Evolutionary conservation across 2,888 invertebrate genomes (phyloP), one percentile per base, ranked within the genome.

Genomic region (Standfussiana lucernea): DNA sequence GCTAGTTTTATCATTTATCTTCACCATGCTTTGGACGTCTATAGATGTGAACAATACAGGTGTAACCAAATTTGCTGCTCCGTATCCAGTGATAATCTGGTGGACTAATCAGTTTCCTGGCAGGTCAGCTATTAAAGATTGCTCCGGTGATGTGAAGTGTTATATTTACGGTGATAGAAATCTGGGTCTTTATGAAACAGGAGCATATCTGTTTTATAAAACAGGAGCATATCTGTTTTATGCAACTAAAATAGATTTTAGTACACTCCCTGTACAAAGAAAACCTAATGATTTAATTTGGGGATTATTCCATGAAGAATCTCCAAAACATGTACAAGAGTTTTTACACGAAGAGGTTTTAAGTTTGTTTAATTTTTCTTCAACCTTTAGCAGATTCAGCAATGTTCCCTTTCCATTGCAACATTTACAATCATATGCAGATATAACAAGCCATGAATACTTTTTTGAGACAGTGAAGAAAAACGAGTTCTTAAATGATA

Each of bases 301-400:
- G 99, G 98, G 97, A 0, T 91, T 99, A 67, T 97, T 98, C 73
- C 99, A 99, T 91, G 99, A 99, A 94, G 99, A 99, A 95, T 99
- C 99, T 0, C 99, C 99, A 0, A 98, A 98, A 92, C 99, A 99
- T 94, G 97, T 97, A 64, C 98, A 98, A 53, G 97, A 97, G 65
- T 96, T 98, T 53, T 96, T 98, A 83, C 97, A 98, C 86, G 95
- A 97, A 77, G 94, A 97, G 68, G 96, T 97, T 45, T 94, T 98
- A 68, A 94, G 94, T 28, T 92, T 99, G 74, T 99, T 99, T 89
- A 98, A 98, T 93, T 97, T 97, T 87, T 98, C 98, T 0, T 97
- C 98, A 1, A 99, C 99, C 0, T 98, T 98, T 91, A 98, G 98
- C 89, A 97, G 98, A 80, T 93, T 97, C 83, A 98, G 98, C 87